These are phyloP conservation scores for Synaphobranchus kaupii DNA, from an alignment of 2,797 vertebrate genomes.

Conservation along the genomic window DNA sequence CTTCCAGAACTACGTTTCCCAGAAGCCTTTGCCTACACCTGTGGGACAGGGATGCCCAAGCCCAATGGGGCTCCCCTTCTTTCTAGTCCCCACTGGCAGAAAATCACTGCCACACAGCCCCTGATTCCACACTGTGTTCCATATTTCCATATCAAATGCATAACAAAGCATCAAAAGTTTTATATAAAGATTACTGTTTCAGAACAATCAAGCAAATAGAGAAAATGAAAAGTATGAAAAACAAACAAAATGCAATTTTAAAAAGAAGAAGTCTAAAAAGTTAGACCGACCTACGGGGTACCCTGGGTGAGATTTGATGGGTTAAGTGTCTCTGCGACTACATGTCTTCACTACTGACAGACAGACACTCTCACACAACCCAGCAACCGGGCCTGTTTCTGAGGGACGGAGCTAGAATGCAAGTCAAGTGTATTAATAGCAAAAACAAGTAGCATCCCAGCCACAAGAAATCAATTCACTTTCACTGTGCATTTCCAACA, in stretches of 20 bases:
- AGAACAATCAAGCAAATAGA: constrained; percentile 55
- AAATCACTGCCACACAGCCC: constrained; percentile 26
- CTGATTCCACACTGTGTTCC: constrained; percentile 28
- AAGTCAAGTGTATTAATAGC: constrained; percentile 87
- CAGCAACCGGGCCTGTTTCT: constrained; percentile 84
- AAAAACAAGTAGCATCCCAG: constrained; percentile 84
- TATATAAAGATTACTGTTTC: constrained; percentile 23
- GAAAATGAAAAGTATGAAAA: constrained; percentile 53
- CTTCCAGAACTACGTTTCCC: constrained; percentile 12
- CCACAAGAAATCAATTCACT: constrained; percentile 77
- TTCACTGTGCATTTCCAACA: constrained; percentile 29
- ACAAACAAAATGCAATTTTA: constrained; percentile 9
- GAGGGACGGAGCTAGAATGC: constrained; percentile 85
- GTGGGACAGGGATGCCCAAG: constrained; percentile 14
- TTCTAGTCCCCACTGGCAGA: constrained; percentile 19
- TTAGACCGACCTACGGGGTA: constrained; percentile 78
- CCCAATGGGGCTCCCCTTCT: neutral
- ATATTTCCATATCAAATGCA: neutral
- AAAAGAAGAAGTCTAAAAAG: constrained; percentile 77
- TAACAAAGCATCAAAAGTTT: neutral
- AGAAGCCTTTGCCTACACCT: constrained; percentile 35
- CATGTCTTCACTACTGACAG: constrained; percentile 86
- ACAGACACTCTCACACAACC: constrained; percentile 84
- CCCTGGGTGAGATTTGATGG: constrained; percentile 85
- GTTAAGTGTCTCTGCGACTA: constrained; percentile 85